Conservation (phyloP, 2,888 invertebrate species). For the Agonopterix alstromeriana region DNA sequence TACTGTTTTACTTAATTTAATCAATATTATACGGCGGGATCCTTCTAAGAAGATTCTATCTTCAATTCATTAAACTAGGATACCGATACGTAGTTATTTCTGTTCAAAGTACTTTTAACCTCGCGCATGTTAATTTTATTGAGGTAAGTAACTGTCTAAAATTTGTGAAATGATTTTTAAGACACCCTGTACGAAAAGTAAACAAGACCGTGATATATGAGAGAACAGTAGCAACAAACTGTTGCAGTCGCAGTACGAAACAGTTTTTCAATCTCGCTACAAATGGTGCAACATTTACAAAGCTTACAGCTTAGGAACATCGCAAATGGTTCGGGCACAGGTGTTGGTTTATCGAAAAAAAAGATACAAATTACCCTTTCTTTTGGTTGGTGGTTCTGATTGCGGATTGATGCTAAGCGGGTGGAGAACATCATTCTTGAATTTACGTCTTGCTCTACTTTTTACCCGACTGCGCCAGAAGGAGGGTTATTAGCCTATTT, state of each 20-base stretch:
- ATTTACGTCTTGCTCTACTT: too few species aligned
- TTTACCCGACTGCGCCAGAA: too few species aligned
- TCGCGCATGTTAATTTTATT: neutral
- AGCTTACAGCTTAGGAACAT: constrained; percentile 54
- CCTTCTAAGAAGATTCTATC: too few species aligned
- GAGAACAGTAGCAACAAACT: constrained; percentile 8
- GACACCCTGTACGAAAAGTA: neutral
- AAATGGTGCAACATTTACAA: constrained; percentile 71
- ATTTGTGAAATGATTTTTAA: too few species aligned
- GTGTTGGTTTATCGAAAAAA: constrained; percentile 72
- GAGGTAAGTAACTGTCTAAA: neutral
- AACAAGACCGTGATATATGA: constrained; percentile 6
- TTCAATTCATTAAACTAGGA: too few species aligned
- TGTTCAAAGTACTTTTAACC: neutral
- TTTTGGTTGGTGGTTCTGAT: constrained; percentile 42
- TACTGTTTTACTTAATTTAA: too few species aligned
- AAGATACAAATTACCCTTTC: constrained; percentile 69
- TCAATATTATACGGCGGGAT: too few species aligned
- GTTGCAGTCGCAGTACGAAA: constrained; percentile 47
- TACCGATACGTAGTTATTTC: neutral
- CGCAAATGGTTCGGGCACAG: constrained; percentile 61
- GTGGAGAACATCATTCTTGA: constrained; percentile 7
- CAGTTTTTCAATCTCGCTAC: constrained; percentile 72
- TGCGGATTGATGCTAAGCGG: constrained; percentile 42
- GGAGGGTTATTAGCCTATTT: too few species aligned